Evolutionary conservation across 2,113 vertebrate species (phyloP).

Genomic region (Fregata magnificens): DNA sequence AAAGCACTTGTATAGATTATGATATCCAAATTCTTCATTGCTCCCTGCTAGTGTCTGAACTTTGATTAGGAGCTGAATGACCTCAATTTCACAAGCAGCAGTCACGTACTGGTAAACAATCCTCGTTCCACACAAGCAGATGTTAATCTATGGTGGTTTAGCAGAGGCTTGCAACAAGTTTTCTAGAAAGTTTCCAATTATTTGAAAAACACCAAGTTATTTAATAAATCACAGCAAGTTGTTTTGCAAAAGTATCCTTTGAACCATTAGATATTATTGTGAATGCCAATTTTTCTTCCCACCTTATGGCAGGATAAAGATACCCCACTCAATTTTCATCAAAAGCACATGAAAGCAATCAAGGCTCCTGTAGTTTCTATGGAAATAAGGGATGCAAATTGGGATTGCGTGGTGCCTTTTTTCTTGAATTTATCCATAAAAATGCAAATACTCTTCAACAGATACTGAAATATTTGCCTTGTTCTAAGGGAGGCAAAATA

Average conservation of each 20-base stretch:
- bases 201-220: slow-evolving; percentile 16
- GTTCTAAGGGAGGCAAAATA: slow-evolving; percentile 24
- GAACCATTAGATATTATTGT: slow-evolving; percentile 38
- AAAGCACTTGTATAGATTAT: neutral
- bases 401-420: slow-evolving; percentile 58
- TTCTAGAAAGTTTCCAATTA: neutral
- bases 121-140: neutral
- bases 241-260: slow-evolving; percentile 49
- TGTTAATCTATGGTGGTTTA: neutral
- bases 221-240: slow-evolving; percentile 48
- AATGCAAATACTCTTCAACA: slow-evolving; percentile 59
- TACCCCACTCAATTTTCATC: slow-evolving; percentile 49
- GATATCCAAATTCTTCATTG: neutral
- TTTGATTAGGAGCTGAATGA: neutral
- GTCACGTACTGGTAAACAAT: neutral
- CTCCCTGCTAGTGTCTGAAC: neutral
- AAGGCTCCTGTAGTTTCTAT: slow-evolving; percentile 59
- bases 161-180: neutral
- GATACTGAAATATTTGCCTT: slow-evolving; percentile 51
- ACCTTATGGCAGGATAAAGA: slow-evolving; percentile 21
- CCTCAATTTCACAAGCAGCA: slow-evolving; percentile 5
- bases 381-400: slow-evolving; percentile 70
- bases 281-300: slow-evolving; percentile 9
- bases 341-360: slow-evolving; percentile 68
- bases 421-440: slow-evolving; percentile 70